phyloP scores from a whole-genome alignment of 1,140 invertebrate genomes.

The Drosophila kohkoa region DNA sequence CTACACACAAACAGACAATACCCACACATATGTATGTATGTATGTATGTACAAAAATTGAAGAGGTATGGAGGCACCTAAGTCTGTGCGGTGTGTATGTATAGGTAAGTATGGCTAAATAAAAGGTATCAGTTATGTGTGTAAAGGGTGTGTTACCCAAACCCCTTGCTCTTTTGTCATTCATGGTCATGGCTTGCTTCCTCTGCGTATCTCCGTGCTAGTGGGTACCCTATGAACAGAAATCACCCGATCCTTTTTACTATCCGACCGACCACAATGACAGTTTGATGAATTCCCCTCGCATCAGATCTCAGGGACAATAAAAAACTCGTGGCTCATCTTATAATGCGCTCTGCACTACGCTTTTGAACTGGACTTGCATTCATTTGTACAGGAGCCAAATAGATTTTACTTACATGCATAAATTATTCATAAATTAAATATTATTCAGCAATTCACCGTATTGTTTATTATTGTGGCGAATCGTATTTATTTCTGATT shows the following conservation, averaged over 20 bases:
- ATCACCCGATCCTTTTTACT: background rate
- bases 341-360: background rate
- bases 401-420: too few species aligned
- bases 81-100: too few species aligned
- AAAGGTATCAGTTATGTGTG: constrained; percentile 11
- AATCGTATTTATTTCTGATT: too few species aligned
- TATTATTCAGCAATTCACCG: too few species aligned
- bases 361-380: background rate
- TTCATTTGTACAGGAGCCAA: too few species aligned
- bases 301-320: background rate
- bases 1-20: background rate
- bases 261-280: constrained; percentile 40
- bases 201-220: background rate
- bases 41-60: background rate
- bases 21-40: background rate
- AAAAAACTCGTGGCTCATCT: background rate
- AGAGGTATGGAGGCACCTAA: constrained; percentile 12
- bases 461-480: too few species aligned
- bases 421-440: too few species aligned
- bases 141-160: constrained; percentile 10
- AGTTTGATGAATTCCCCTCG: constrained; percentile 22
- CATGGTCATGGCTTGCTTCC: background rate
- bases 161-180: constrained; percentile 3
- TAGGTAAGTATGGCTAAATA: background rate
- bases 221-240: background rate